A percentile compares a stretch with the other conserved stretches of the same genome.
Conservation (phyloP, 2,888 invertebrate species). For the Hyalella azteca region DNA sequence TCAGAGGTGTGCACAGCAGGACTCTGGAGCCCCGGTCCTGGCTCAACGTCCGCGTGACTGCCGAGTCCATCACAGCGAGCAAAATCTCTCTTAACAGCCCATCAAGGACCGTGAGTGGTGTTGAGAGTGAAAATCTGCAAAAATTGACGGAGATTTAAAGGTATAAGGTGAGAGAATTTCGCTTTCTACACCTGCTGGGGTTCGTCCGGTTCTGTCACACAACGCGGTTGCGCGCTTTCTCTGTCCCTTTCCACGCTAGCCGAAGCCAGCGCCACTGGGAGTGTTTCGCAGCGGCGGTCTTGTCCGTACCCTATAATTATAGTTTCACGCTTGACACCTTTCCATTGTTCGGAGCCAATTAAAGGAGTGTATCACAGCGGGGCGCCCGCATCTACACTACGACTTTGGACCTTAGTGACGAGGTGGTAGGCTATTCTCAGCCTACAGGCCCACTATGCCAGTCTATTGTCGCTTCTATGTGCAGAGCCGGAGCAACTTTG, state of each 20-base stretch:
- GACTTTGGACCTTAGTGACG: constrained; percentile 1
- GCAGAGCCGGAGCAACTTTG: not conserved
- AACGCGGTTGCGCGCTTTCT: constrained; percentile 15
- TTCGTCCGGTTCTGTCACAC: too few relatives aligned
- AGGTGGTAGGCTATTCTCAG: not conserved
- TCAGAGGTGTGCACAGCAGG: too few relatives aligned
- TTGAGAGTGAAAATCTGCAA: too few relatives aligned
- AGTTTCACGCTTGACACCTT: constrained; percentile 36
- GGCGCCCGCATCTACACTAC: constrained; percentile 1
- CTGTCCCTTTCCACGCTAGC: not conserved
- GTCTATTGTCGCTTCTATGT: not conserved
- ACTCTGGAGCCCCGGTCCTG: too few relatives aligned
- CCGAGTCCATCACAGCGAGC: too few relatives aligned
- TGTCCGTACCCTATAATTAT: constrained; percentile 3
- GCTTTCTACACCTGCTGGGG: too few relatives aligned
- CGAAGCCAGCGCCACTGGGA: not conserved
- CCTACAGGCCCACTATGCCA: not conserved
- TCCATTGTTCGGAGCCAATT: constrained; percentile 27
- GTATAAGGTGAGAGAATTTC: too few relatives aligned
- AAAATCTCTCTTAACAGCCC: too few relatives aligned
- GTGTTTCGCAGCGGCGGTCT: not conserved
- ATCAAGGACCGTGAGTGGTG: too few relatives aligned
- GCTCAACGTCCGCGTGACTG: too few relatives aligned
- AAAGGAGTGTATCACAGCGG: constrained; percentile 16
- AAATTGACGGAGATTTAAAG: too few relatives aligned